These are phyloP conservation scores for Dipodomys spectabilis DNA, from an alignment of 2,113 vertebrate genomes.

Conservation along the genomic window DNA sequence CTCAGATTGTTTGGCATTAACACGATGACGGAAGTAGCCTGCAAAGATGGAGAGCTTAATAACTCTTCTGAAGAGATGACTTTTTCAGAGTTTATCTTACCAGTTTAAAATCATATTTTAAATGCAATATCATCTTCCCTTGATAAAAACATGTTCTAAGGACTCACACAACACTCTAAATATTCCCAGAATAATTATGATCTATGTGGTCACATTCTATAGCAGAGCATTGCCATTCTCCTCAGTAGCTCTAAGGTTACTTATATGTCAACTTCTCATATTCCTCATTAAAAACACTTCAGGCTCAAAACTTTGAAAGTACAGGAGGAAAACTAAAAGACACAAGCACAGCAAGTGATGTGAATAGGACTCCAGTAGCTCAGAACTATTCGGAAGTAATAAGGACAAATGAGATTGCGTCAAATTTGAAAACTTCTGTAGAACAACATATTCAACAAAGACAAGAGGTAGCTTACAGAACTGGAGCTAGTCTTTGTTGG, in stretches of 20 bases:
- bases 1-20: not conserved
- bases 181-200: not conserved
- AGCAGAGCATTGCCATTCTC: not conserved
- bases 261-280: not conserved
- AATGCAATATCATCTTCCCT: not conserved
- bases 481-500: not conserved
- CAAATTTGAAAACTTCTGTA: not conserved
- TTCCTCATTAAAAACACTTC: not conserved
- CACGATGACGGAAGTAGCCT: not conserved
- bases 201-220: rapidly evolving
- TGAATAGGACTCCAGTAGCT: no score
- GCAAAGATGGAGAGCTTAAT: not conserved
- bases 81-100: not conserved
- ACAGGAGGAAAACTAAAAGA: not conserved
- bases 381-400: no score
- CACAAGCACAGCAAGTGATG: no score
- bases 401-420: no score
- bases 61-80: not conserved
- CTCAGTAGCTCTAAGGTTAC: not conserved
- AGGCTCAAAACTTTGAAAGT: not conserved
- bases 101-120: slow-evolving; percentile 7
- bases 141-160: not conserved
- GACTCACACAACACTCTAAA: not conserved
- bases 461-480: not conserved
- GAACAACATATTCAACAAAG: not conserved